Percentiles rank a stretch among this genome's conserved stretches.
These are phyloP conservation scores for Drosophila robusta DNA, from an alignment of 2,888 invertebrate genomes.

Conservation along the genomic window DNA sequence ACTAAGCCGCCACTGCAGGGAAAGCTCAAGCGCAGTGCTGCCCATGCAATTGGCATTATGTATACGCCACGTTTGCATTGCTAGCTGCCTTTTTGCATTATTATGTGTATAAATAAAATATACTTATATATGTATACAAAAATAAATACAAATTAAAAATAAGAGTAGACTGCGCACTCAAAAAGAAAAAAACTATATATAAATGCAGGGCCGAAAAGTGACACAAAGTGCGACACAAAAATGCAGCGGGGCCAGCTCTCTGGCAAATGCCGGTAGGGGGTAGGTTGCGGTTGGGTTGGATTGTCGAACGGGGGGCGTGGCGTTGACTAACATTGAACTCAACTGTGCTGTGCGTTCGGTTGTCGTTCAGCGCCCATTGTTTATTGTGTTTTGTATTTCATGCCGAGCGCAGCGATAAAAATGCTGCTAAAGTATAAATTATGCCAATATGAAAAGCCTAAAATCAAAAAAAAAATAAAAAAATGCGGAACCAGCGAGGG, in stretches of 20 bases:
- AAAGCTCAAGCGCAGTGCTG: constrained; percentile 34
- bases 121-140: constrained; percentile 1
- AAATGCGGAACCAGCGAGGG: constrained; percentile 23
- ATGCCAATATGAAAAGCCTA: constrained; percentile 72
- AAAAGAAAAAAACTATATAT: constrained; percentile 14
- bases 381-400: constrained; percentile 69
- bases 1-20: neutral
- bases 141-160: constrained; percentile 15
- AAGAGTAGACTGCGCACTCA: constrained; percentile 37
- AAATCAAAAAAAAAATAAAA: constrained; percentile 15
- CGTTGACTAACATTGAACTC: constrained; percentile 71
- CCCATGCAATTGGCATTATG: constrained; percentile 42
- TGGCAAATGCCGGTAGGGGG: neutral
- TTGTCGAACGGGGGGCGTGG: constrained; percentile 14
- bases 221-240: constrained; percentile 37
- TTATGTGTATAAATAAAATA: constrained; percentile 42
- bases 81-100: constrained; percentile 24
- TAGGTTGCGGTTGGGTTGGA: neutral
- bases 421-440: constrained; percentile 79
- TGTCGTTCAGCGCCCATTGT: constrained; percentile 64
- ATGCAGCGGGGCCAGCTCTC: constrained; percentile 21
- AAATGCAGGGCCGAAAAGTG: constrained; percentile 41
- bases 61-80: constrained; percentile 39
- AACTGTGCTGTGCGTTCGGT: constrained; percentile 43
- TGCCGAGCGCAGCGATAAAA: constrained; percentile 79